Percentiles rank a stretch among this genome's conserved stretches.
Conservation (phyloP, 2,797 vertebrate genomes). For the Eulemur mongoz region DNA sequence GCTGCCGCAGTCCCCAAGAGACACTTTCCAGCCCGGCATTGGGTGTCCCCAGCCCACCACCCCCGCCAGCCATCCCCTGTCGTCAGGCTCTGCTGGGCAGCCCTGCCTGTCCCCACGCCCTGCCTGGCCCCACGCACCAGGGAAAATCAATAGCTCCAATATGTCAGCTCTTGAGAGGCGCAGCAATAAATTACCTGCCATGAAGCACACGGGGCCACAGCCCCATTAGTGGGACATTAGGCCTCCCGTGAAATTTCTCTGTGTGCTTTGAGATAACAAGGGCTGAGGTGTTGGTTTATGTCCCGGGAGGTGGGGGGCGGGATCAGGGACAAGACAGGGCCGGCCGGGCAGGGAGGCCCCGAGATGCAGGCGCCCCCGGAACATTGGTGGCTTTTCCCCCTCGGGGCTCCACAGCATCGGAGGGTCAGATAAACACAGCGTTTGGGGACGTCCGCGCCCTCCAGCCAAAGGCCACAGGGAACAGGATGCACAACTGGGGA, state of each 20-base stretch:
- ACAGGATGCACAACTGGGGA: not conserved
- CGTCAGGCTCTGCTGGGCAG: not conserved
- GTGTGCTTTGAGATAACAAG: slow-evolving; percentile 68
- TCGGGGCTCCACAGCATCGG: accelerated
- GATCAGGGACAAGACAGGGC: not conserved
- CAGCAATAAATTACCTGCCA: slow-evolving; percentile 87
- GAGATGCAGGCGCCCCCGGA: not conserved
- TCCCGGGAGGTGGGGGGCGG: not conserved
- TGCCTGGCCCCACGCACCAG: not conserved
- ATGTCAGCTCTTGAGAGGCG: slow-evolving; percentile 89
- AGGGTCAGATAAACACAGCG: not conserved
- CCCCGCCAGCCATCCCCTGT: not conserved
- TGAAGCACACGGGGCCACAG: slow-evolving; percentile 84
- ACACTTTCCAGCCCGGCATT: not conserved
- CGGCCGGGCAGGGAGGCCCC: not conserved
- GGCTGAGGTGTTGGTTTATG: slow-evolving; percentile 13
- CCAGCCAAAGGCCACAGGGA: not conserved
- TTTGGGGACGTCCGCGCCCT: not conserved
- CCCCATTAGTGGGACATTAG: slow-evolving; percentile 71
- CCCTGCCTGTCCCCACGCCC: not conserved
- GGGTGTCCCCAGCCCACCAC: not conserved
- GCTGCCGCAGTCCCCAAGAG: no score
- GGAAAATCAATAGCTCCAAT: slow-evolving; percentile 93
- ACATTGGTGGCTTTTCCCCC: not conserved
- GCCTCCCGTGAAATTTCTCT: slow-evolving; percentile 26